These are phyloP conservation scores for Drosophila pseudoobscura DNA, from an alignment of 1,140 invertebrate genomes.

Conservation along the genomic window DNA sequence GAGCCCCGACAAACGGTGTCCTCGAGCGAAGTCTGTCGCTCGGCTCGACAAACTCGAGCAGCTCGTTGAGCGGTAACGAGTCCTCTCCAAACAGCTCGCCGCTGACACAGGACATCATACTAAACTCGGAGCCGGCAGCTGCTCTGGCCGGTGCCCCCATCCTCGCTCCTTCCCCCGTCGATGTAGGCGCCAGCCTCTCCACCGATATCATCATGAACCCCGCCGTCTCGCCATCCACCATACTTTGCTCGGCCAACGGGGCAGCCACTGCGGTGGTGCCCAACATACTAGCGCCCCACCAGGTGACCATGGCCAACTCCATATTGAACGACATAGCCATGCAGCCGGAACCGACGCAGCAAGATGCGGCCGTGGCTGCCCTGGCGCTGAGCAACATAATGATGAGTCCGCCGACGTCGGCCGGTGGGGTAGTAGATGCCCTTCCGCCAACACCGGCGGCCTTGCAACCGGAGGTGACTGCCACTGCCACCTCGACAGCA, in stretches of 20 bases:
- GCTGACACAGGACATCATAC: constrained; percentile 81
- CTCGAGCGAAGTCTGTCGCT: constrained; percentile 71
- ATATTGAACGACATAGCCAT: constrained; percentile 81
- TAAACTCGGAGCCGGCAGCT: constrained; percentile 78
- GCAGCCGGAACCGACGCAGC: constrained; percentile 76
- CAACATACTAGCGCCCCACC: constrained; percentile 77
- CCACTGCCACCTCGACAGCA: constrained; percentile 86
- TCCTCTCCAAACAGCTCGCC: constrained; percentile 75
- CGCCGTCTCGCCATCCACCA: constrained; percentile 86
- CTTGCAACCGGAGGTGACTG: constrained; percentile 69
- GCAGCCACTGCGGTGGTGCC: constrained; percentile 85
- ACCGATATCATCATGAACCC: constrained; percentile 87
- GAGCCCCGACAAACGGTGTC: constrained; percentile 38
- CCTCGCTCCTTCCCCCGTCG: constrained; percentile 26
- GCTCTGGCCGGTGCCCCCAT: constrained; percentile 47
- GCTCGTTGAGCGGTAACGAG: constrained; percentile 48
- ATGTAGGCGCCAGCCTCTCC: constrained; percentile 83
- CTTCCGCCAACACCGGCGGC: constrained; percentile 64
- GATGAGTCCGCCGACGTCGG: constrained; percentile 71
- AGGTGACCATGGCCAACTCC: constrained; percentile 82
- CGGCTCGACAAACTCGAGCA: constrained; percentile 61
- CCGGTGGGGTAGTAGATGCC: constrained; percentile 82
- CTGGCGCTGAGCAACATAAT: constrained; percentile 81
- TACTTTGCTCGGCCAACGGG: constrained; percentile 79
- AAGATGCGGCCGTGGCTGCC: constrained; percentile 74